A percentile compares a stretch with the other conserved stretches of the same genome.
Evolutionary conservation across 2,888 invertebrate genomes (phyloP).

Genomic region (Dolichopus griseipennis): DNA sequence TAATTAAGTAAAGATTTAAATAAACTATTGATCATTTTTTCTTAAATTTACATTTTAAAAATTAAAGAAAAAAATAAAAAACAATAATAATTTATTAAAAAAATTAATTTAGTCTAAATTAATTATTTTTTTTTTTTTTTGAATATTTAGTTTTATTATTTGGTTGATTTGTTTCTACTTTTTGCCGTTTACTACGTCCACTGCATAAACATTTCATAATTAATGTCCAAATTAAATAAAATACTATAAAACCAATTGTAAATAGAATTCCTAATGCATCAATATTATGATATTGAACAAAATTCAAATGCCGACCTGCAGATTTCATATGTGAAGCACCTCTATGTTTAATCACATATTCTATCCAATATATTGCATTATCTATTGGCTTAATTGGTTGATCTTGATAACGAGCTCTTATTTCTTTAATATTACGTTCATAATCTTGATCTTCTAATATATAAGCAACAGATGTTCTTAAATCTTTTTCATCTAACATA

Average conservation of each 20-base stretch:
- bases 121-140: slow-evolving; percentile 1
- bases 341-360: slow-evolving; percentile 42
- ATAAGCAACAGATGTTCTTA: slow-evolving; percentile 33
- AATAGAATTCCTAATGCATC: slow-evolving; percentile 13
- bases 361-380: slow-evolving; percentile 43
- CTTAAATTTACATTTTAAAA: neutral
- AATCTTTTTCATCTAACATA: slow-evolving; percentile 31
- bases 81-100: neutral
- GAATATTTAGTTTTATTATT: neutral
- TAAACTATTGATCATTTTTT: too few species aligned
- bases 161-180: neutral
- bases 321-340: slow-evolving; percentile 40
- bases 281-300: slow-evolving; percentile 17
- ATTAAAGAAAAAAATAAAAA: slow-evolving; percentile 4
- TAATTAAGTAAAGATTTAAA: too few species aligned
- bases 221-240: slow-evolving; percentile 5
- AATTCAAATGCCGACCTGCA: slow-evolving; percentile 27
- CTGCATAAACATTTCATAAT: slow-evolving; percentile 7
- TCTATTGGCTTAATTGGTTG: slow-evolving; percentile 36
- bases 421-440: slow-evolving; percentile 30
- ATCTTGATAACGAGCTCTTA: slow-evolving; percentile 39
- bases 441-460: slow-evolving; percentile 41
- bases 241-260: neutral
- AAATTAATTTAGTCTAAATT: neutral
- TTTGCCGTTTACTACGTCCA: neutral